These are phyloP conservation scores for Hyperopisus bebe DNA, from an alignment of 2,113 vertebrate species.

Conservation along the genomic window DNA sequence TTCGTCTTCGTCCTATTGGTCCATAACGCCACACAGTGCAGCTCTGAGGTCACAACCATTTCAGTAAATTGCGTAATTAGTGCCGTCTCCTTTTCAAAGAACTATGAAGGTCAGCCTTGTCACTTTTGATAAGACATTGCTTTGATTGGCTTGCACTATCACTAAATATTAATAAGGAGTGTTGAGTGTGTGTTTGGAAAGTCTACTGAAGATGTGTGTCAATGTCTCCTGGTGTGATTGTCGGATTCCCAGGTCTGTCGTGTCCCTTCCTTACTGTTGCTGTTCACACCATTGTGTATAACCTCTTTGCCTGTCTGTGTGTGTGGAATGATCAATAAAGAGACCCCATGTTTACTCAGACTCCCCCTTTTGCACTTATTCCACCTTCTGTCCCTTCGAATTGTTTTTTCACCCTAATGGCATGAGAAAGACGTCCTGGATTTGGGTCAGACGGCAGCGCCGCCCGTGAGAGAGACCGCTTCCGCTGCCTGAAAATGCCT, in stretches of 20 bases:
- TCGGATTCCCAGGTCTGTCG: background rate
- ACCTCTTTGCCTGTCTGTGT: conserved; percentile 14
- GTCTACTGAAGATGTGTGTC: conserved; percentile 6
- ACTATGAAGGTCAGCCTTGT: background rate
- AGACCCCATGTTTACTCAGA: background rate
- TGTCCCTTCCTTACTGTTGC: conserved; percentile 4
- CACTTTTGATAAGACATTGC: background rate
- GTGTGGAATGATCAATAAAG: conserved; percentile 24
- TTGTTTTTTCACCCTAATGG: background rate
- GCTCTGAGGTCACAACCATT: background rate
- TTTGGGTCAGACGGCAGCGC: background rate
- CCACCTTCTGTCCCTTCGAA: background rate
- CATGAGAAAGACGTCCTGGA: background rate
- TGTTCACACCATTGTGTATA: conserved; percentile 11
- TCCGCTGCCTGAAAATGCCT: background rate
- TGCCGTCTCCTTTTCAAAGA: background rate
- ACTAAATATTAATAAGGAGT: background rate
- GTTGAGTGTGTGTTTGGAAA: conserved; percentile 7
- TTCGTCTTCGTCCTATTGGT: background rate
- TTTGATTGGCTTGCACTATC: background rate
- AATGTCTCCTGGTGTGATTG: conserved; percentile 3
- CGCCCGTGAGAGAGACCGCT: background rate
- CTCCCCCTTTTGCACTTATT: background rate
- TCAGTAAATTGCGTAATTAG: background rate
- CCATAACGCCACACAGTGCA: background rate